These are phyloP conservation scores for Periphyllus acericola DNA, from an alignment of 2,888 invertebrate genomes.

Conservation along the genomic window DNA sequence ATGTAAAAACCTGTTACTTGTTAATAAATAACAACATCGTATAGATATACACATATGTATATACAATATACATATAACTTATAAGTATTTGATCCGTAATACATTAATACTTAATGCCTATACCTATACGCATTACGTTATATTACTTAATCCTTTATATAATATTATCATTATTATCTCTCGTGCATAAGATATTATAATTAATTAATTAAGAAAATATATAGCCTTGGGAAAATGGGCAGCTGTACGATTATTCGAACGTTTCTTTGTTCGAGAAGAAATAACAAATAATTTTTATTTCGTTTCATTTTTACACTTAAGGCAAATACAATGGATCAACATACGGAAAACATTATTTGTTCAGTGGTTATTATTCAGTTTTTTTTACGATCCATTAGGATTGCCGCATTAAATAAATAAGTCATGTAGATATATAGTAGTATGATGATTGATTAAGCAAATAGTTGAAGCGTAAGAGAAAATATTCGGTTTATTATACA, in stretches of 20 bases:
- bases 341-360: background rate
- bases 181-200: background rate
- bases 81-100: background rate
- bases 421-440: background rate
- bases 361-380: background rate
- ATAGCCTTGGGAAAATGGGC: background rate
- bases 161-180: background rate
- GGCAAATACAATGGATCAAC: background rate
- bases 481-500: background rate
- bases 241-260: background rate
- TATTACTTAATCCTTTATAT: constrained; percentile 4
- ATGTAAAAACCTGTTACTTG: constrained; percentile 20
- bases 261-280: background rate
- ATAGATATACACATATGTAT: background rate
- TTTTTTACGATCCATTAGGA: background rate
- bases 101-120: background rate
- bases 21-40: constrained; percentile 10
- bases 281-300: background rate
- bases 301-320: background rate
- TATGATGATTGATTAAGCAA: background rate
- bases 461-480: background rate
- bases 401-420: background rate
- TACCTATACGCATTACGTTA: background rate
- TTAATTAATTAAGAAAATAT: constrained; percentile 30
- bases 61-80: no score